Conservation (phyloP, 53 echinoderm and acorn worm species). For the Hippasteria phrygiana region DNA sequence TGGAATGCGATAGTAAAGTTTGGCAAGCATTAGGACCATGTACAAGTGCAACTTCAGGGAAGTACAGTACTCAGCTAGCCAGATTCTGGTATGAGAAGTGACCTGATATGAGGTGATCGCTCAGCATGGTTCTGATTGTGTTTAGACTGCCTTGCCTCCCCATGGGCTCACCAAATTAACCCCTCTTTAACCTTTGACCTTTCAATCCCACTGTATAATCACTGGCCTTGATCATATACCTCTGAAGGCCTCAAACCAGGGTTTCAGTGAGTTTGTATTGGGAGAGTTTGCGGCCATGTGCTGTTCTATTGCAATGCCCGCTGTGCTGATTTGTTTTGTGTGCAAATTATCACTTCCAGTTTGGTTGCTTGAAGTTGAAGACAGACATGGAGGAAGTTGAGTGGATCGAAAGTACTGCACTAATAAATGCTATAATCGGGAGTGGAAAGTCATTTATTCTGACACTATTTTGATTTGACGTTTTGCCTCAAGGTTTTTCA, state of each 20-base stretch:
- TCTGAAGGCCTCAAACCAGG: background rate
- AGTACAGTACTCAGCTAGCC: slow-evolving; percentile 18
- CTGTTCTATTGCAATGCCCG: slow-evolving; percentile 8
- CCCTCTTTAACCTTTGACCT: slow-evolving; percentile 65
- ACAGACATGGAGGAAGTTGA: background rate
- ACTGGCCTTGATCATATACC: slow-evolving; percentile 21
- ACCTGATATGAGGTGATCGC: slow-evolving; percentile 52
- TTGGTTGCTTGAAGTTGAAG: slow-evolving; percentile 22
- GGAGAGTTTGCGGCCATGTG: background rate
- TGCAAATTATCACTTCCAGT: slow-evolving; percentile 39
- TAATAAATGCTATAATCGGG: too few species aligned
- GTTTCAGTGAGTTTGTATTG: background rate
- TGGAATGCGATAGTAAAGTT: too few species aligned
- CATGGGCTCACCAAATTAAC: slow-evolving; percentile 52
- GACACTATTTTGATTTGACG: too few species aligned
- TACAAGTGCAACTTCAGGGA: background rate
- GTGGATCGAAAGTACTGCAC: too few species aligned
- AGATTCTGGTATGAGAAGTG: slow-evolving; percentile 9
- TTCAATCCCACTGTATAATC: slow-evolving; percentile 30
- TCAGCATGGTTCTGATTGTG: slow-evolving; percentile 57
- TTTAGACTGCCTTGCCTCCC: slow-evolving; percentile 58
- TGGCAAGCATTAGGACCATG: background rate
- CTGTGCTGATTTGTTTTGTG: slow-evolving; percentile 19
- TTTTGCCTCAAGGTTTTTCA: too few species aligned
- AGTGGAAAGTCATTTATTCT: too few species aligned